Evolutionary conservation across 1,140 invertebrate species (phyloP), one percentile per base, ranked within the genome.

Genomic region (Calliphora vicina): DNA sequence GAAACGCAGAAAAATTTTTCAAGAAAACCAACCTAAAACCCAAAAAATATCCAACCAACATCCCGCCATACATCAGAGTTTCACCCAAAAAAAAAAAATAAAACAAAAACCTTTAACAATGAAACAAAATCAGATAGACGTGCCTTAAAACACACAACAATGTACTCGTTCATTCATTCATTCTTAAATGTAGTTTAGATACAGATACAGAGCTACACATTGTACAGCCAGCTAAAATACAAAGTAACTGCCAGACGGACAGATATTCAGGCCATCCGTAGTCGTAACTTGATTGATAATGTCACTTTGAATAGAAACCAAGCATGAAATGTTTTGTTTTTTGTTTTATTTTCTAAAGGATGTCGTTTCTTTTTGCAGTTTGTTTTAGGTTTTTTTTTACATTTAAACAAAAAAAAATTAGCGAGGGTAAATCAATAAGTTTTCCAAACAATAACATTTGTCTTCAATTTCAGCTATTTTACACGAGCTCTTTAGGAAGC

Each of bases 241-340:
- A 35, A 50, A 50, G 45, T 3, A 0, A 50, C 0, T 15, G 45
- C 12, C 45, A 50, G 45, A 50, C 13, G 45, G 45, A 50, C 45
- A 50, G 45, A 6, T 50, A 17, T 50, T 17, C 45, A n/a, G 45
- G 45, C 45, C n/a, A 67, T 20, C 10, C 61, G 61, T 67, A 67
- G n/a, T n/a, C 61, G 61, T 23, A 67, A 67, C 61, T 67, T 67
- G 61, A 67, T 67, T 67, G 61, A 67, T 67, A 67, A 67, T 67
- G 61, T 67, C 61, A 67, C 61, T 67, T 67, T 67, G n/a, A 67
- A 67, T 67, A 67, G 61, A 67, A 67, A 23, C 23, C 61, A 23
- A 67, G n/a, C 61, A 67, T 67, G 61, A 67, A 67, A 67, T 25
- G 61, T n/a, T 67, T 67, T 67, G 23, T 20, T 23, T 23, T 23